Conservation (phyloP, 2,797 vertebrate genomes). For the Gymnodraco acuticeps region DNA sequence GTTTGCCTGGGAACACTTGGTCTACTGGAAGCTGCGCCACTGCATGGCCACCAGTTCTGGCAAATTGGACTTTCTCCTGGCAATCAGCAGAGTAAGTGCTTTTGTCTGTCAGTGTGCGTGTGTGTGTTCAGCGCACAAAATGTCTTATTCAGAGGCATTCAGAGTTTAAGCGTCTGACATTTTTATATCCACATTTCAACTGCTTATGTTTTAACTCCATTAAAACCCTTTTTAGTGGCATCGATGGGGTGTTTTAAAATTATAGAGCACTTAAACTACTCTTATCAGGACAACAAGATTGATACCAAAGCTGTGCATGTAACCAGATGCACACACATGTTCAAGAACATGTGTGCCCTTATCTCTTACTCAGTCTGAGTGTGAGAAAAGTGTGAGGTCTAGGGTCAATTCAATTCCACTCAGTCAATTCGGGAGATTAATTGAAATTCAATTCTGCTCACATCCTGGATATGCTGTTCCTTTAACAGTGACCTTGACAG, state of each 20-base stretch:
- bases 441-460: conserved; percentile 77
- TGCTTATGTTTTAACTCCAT: background rate
- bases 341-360: conserved; percentile 38
- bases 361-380: conserved; percentile 54
- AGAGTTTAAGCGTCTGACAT: background rate
- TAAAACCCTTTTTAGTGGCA: background rate
- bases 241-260: accelerated
- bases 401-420: conserved; percentile 74
- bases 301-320: background rate
- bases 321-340: conserved; percentile 17
- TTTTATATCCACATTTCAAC: background rate
- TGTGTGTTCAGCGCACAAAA: background rate
- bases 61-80: conserved; percentile 92
- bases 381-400: conserved; percentile 57
- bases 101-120: conserved; percentile 21
- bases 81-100: conserved; percentile 91
- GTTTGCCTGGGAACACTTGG: conserved; percentile 91
- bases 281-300: background rate
- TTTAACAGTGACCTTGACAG: conserved; percentile 74
- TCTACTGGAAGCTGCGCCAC: conserved; percentile 93
- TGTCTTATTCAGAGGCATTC: conserved; percentile 3
- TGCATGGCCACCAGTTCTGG: conserved; percentile 90
- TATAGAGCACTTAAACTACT: background rate
- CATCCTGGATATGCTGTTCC: conserved; percentile 68
- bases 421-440: conserved; percentile 74